Evolutionary conservation across 2,888 invertebrate genomes (phyloP), one percentile per base, ranked within the genome.

Genomic region (Mechanitis messenoides): DNA sequence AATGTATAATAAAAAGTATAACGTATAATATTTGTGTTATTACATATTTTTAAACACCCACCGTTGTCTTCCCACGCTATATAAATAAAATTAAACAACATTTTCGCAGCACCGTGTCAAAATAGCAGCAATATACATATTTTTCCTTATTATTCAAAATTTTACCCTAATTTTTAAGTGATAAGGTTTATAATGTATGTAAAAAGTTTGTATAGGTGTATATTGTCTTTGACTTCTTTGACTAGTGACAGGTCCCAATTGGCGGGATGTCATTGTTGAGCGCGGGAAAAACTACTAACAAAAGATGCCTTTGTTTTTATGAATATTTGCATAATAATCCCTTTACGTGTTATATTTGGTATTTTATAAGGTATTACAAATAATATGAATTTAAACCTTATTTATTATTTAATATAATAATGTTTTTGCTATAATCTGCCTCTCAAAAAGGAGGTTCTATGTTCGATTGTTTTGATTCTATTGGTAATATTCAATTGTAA

Each of bases 201-300:
- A 50, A 50, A 50, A 50, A 61, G 33, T 57, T 54, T 50, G 6
- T 50, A 50, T 50, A 50, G 28, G 9, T 50, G 20, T 55, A 53
- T 54, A 60, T 67, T 66, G 59, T 67, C 62, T 66, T 59, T 68
- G 65, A 35, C 53, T 59, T 58, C 38, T 56, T 65, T 63, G 57
- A 64, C 42, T 20, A 58, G 63, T 68, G 69, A 71, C 71, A 69
- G 69, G 65, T 65, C 60, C 55, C 64, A 68, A 68, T 68, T 68
- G 66, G 64, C 69, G 65, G 68, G 65, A 66, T 61, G 60, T 61
- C 66, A 63, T 66, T 66, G 66, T 69, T 60, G 53, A 61, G 62
- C 66, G 63, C 65, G 67, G 65, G 65, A 62, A 66, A 60, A 28
- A 56, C 35, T 47, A 28, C 35, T 35, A 57, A 64, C 68, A 64